These are phyloP conservation scores for Brachynemurus nebulosus DNA, from an alignment of 2,888 invertebrate species.

Conservation along the genomic window DNA sequence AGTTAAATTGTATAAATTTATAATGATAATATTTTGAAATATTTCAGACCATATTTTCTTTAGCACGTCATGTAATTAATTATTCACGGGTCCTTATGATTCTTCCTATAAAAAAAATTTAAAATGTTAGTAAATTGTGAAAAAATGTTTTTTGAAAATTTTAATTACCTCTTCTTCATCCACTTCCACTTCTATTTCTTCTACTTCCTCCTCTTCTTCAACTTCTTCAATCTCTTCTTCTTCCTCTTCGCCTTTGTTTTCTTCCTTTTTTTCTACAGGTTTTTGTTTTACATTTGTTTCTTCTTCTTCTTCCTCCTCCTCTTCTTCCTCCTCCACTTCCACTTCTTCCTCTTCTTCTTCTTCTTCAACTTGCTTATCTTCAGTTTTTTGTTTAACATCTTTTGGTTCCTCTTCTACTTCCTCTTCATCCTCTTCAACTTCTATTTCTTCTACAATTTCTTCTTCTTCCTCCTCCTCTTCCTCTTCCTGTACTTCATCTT, in stretches of 20 bases:
- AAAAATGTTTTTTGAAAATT: background rate
- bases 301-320: slow-evolving; percentile 19
- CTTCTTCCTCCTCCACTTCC: slow-evolving; percentile 30
- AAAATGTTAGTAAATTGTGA: too few species aligned
- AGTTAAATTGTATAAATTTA: too few species aligned
- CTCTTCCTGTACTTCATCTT: too few species aligned
- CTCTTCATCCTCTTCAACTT: slow-evolving; percentile 24
- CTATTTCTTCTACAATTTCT: slow-evolving; percentile 17
- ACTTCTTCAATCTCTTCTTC: slow-evolving; percentile 13
- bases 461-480: slow-evolving; percentile 30
- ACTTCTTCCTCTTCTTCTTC: slow-evolving; percentile 31
- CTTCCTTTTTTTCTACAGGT: slow-evolving; percentile 11
- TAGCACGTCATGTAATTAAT: too few species aligned
- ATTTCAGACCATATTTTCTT: too few species aligned
- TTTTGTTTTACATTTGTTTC: slow-evolving; percentile 13
- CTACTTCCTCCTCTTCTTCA: slow-evolving; percentile 17
- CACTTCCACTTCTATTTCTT: slow-evolving; percentile 19
- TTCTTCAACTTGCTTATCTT: slow-evolving; percentile 24
- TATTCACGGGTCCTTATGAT: too few species aligned
- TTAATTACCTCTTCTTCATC: slow-evolving; percentile 20
- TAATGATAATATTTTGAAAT: too few species aligned
- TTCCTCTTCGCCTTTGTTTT: slow-evolving; percentile 11
- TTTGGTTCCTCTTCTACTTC: slow-evolving; percentile 35
- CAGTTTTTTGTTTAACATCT: slow-evolving; percentile 16
- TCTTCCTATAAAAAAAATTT: too few species aligned